phyloP scores from a whole-genome alignment of 30 jellyfish, hydroid and myxozoan genomes.

The Pelagia noctiluca region DNA sequence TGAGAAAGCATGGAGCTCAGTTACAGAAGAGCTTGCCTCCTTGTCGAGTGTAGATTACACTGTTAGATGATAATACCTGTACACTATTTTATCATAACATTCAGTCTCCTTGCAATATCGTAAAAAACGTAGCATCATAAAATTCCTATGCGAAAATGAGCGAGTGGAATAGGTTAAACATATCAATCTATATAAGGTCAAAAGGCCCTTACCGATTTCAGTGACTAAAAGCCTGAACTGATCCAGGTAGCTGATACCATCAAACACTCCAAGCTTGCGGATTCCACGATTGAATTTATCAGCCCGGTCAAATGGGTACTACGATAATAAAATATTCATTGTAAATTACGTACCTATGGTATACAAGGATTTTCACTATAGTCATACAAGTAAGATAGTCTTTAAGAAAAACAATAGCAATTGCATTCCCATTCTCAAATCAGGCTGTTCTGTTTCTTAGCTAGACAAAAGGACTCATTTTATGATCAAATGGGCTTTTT shows the following conservation, averaged over 20 bases:
- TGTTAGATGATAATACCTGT: neutral
- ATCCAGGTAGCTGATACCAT: conserved; percentile 91
- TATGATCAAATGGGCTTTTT: too few species aligned
- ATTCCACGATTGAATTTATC: conserved; percentile 96
- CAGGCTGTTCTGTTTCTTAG: neutral
- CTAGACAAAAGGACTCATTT: too few species aligned
- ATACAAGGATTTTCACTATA: too few species aligned
- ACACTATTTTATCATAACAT: neutral
- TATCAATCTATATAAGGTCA: neutral
- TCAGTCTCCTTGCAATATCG: neutral
- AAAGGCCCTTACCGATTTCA: conserved; percentile 74
- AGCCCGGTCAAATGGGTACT: conserved; percentile 98
- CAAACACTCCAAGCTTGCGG: conserved; percentile 94
- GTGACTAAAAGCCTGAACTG: conserved; percentile 92
- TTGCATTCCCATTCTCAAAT: too few species aligned
- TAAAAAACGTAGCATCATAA: neutral
- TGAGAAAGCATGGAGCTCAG: too few species aligned
- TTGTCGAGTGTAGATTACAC: too few species aligned
- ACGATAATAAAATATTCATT: conserved; percentile 8
- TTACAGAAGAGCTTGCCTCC: too few species aligned
- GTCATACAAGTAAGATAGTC: neutral
- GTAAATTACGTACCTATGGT: neutral
- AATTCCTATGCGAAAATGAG: neutral
- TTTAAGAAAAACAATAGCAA: neutral
- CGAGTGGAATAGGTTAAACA: neutral